These are phyloP conservation scores for Sciaenops ocellatus DNA, from an alignment of 2,797 vertebrate species.

Conservation along the genomic window DNA sequence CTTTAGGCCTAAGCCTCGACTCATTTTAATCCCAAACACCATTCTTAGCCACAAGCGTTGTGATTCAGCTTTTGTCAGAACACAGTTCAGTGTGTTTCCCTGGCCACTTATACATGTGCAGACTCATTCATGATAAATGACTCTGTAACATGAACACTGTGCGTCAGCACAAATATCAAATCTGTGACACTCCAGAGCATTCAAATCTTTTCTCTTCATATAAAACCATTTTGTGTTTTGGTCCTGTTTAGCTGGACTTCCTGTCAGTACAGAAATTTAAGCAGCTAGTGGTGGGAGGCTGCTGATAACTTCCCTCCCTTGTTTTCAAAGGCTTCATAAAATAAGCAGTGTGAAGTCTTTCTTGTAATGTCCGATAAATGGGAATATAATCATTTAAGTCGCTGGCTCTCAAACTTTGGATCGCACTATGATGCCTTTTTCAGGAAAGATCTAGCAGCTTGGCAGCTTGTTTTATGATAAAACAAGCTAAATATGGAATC, in stretches of 20 bases:
- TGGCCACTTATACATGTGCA: neutral
- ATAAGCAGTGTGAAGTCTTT: neutral
- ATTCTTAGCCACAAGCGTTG: too few relatives aligned
- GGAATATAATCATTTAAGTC: constrained; percentile 14
- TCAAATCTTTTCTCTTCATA: neutral
- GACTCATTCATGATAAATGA: too few relatives aligned
- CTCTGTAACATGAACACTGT: neutral
- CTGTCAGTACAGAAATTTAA: neutral
- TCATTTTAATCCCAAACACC: neutral
- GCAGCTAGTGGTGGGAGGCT: neutral
- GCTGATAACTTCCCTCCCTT: neutral
- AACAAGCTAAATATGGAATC: constrained; percentile 38
- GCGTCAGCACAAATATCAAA: too few relatives aligned
- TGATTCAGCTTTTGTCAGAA: neutral
- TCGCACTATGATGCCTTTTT: neutral
- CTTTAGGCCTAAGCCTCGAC: too few relatives aligned
- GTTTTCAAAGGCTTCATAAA: constrained; percentile 34
- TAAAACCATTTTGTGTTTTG: neutral
- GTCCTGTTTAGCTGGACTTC: neutral
- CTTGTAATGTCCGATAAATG: constrained; percentile 18
- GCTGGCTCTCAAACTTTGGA: neutral
- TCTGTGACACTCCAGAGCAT: neutral
- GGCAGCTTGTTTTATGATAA: constrained; percentile 17
- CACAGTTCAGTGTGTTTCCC: neutral
- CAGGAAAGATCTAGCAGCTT: constrained; percentile 7